A percentile compares a stretch with the other conserved stretches of the same genome.
These are phyloP conservation scores for Vanessa cardui DNA, from an alignment of 2,888 invertebrate genomes.

Conservation along the genomic window DNA sequence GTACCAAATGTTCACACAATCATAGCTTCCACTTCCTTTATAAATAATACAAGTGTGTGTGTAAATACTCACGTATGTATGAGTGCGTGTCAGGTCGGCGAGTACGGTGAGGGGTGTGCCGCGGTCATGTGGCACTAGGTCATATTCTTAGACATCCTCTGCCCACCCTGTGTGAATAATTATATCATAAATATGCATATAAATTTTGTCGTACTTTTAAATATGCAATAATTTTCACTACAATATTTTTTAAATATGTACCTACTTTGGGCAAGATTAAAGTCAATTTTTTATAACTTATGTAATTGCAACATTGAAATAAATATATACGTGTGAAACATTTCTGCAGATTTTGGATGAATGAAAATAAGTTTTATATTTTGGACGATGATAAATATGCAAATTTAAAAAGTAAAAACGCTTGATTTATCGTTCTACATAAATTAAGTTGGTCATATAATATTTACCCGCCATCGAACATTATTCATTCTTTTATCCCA, in stretches of 20 bases:
- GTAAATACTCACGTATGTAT: conserved; percentile 57
- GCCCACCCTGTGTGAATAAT: conserved; percentile 56
- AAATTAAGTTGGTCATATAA: background rate
- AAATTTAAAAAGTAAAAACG: background rate
- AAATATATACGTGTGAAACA: background rate
- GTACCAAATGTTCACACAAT: background rate
- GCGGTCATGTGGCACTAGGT: conserved; percentile 78
- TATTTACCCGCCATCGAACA: conserved; percentile 1
- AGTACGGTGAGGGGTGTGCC: conserved; percentile 65
- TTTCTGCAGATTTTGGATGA: background rate
- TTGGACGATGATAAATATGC: background rate
- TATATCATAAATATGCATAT: background rate
- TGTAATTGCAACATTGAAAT: background rate
- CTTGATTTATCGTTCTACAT: background rate
- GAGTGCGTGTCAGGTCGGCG: conserved; percentile 70
- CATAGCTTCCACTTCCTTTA: conserved; percentile 1
- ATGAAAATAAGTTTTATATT: background rate
- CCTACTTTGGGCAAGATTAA: too few relatives aligned
- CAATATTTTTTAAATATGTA: too few relatives aligned
- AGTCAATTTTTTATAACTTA: background rate
- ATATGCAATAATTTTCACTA: too few relatives aligned
- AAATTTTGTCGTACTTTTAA: background rate
- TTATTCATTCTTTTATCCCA: conserved; percentile 6
- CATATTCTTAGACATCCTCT: conserved; percentile 64
- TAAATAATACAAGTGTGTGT: background rate